Percentiles rank a stretch among this genome's conserved stretches.
Evolutionary conservation across 2,113 vertebrate species (phyloP).

Genomic region (Brachionichthys hirsutus): DNA sequence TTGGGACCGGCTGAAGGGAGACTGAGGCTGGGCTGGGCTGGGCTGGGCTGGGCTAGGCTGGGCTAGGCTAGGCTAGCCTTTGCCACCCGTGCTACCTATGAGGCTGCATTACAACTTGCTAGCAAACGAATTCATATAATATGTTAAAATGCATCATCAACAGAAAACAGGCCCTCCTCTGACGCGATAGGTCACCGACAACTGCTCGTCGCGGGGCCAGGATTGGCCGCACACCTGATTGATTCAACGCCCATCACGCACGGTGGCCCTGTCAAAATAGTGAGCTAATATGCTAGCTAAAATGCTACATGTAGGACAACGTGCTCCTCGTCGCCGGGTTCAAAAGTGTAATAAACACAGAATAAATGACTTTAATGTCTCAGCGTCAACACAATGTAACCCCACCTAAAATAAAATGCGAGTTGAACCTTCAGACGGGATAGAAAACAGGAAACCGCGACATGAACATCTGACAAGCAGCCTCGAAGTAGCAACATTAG

Average conservation of each 20-base stretch:
- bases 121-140: too few relatives aligned
- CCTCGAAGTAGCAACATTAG: slow-evolving; percentile 43
- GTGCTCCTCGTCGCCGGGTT: background rate
- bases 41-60: too few relatives aligned
- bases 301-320: slow-evolving; percentile 42
- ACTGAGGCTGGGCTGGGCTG: too few relatives aligned
- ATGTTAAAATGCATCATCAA: too few relatives aligned
- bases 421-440: background rate
- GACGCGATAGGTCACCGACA: too few relatives aligned
- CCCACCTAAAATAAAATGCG: background rate
- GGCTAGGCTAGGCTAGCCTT: too few relatives aligned
- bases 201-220: background rate
- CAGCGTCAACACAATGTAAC: background rate
- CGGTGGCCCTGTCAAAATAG: slow-evolving; percentile 44
- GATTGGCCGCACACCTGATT: background rate
- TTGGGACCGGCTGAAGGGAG: too few relatives aligned
- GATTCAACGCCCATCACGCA: slow-evolving; percentile 25
- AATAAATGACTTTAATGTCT: background rate
- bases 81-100: too few relatives aligned
- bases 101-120: too few relatives aligned
- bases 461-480: slow-evolving; percentile 50
- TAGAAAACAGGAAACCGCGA: slow-evolving; percentile 2
- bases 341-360: slow-evolving; percentile 21
- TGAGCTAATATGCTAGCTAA: slow-evolving; percentile 38
- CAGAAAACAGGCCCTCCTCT: too few relatives aligned